Evolutionary conservation across 2,888 invertebrate genomes (phyloP).

Genomic region (Drosophila flavopinicola): DNA sequence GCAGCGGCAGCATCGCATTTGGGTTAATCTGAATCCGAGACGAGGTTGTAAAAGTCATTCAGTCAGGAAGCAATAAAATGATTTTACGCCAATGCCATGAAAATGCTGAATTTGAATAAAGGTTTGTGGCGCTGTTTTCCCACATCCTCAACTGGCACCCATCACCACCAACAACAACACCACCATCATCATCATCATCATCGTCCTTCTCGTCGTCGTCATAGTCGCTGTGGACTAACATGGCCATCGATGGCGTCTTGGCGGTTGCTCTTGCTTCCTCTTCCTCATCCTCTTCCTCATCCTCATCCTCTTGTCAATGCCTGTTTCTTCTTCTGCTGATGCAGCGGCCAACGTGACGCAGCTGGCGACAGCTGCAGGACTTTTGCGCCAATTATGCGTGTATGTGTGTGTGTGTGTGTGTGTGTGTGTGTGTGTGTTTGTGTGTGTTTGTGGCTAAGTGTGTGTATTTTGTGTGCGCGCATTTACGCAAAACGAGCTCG

Average conservation of each 20-base stretch:
- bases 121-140: slow-evolving; percentile 59
- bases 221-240: slow-evolving; percentile 15
- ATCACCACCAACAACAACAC: slow-evolving; percentile 25
- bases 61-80: slow-evolving; percentile 78
- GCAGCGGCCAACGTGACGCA: slow-evolving; percentile 66
- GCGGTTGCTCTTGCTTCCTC: slow-evolving; percentile 37
- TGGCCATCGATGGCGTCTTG: slow-evolving; percentile 68
- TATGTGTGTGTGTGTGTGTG: slow-evolving; percentile 15
- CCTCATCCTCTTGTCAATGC: not conserved
- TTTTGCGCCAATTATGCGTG: slow-evolving; percentile 69
- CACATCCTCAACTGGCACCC: slow-evolving; percentile 34
- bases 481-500: slow-evolving; percentile 72
- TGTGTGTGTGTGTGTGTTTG: not conserved
- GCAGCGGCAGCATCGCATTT: slow-evolving; percentile 53
- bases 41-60: slow-evolving; percentile 76
- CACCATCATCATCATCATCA: slow-evolving; percentile 8
- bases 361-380: slow-evolving; percentile 71
- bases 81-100: slow-evolving; percentile 78
- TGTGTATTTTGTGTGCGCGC: slow-evolving; percentile 46
- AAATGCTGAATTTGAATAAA: slow-evolving; percentile 80
- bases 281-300: too few relatives aligned
- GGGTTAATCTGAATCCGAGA: slow-evolving; percentile 73
- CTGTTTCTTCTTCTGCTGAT: slow-evolving; percentile 60
- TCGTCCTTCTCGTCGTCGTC: not conserved
- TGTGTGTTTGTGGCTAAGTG: slow-evolving; percentile 1